Conservation (phyloP, 2,888 invertebrate species). For the Brachyopa scutellaris region DNA sequence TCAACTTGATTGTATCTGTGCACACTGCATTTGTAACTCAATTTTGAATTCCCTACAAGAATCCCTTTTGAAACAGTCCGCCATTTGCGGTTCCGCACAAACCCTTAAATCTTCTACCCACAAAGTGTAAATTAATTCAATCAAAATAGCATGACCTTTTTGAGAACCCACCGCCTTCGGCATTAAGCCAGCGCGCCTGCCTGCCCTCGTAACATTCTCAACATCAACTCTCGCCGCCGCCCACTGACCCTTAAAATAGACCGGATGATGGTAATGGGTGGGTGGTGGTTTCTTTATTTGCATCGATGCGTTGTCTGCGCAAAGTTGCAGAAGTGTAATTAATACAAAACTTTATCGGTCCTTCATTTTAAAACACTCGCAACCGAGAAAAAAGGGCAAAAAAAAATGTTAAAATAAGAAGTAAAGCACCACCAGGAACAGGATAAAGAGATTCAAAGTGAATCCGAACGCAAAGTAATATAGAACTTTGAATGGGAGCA, state of each 20-base stretch:
- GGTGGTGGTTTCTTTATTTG: background rate
- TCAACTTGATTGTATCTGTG: background rate
- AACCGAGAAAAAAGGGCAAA: background rate
- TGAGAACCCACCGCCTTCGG: background rate
- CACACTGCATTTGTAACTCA: background rate
- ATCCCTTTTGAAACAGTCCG: slow-evolving; percentile 8
- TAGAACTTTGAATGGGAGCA: slow-evolving; percentile 4
- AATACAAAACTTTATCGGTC: slow-evolving; percentile 58
- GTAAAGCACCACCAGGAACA: slow-evolving; percentile 32
- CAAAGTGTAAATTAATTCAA: slow-evolving; percentile 60
- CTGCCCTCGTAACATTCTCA: background rate
- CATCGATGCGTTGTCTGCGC: slow-evolving; percentile 28
- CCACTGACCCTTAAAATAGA: slow-evolving; percentile 25
- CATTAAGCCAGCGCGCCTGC: background rate
- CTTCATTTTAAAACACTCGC: slow-evolving; percentile 33
- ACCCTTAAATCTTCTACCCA: slow-evolving; percentile 33
- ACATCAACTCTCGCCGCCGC: too few species aligned
- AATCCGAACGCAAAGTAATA: slow-evolving; percentile 21
- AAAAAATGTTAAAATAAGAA: background rate
- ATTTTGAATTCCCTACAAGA: background rate
- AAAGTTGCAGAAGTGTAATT: slow-evolving; percentile 56
- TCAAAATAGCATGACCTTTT: slow-evolving; percentile 43
- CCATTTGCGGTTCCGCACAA: slow-evolving; percentile 29
- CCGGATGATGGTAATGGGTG: background rate
- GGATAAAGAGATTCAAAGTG: slow-evolving; percentile 26